phyloP scores from a whole-genome alignment of 1,140 invertebrate species.

The Steinernema feltiae region DNA sequence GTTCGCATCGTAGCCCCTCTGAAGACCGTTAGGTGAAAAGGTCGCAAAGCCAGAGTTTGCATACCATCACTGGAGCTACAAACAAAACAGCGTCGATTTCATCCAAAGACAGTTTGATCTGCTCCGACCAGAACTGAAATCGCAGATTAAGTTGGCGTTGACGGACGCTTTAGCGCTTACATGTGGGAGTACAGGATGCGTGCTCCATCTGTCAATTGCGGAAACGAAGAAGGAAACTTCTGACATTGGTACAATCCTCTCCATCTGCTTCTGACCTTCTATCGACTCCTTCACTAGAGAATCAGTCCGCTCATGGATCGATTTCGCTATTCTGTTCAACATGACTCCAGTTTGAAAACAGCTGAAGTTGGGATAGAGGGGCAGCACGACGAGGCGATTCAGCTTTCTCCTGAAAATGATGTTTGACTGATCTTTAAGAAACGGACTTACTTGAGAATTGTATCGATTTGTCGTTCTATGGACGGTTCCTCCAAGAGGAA shows the following conservation, averaged over 20 bases:
- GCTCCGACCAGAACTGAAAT: slow-evolving; percentile 35
- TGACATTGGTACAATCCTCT: slow-evolving; percentile 20
- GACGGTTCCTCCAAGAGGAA: slow-evolving; percentile 26
- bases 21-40: background rate
- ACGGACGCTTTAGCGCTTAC: slow-evolving; percentile 15
- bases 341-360: slow-evolving; percentile 23
- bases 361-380: slow-evolving; percentile 29
- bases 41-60: background rate
- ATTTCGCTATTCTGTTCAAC: slow-evolving; percentile 14
- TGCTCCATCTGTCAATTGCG: slow-evolving; percentile 10
- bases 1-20: slow-evolving; percentile 9
- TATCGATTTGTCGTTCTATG: slow-evolving; percentile 22
- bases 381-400: slow-evolving; percentile 23
- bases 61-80: slow-evolving; percentile 21
- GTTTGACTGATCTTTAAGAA: background rate
- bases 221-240: slow-evolving; percentile 35
- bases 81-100: slow-evolving; percentile 32
- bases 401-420: slow-evolving; percentile 32
- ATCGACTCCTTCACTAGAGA: slow-evolving; percentile 7
- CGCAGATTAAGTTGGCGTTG: background rate
- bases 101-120: slow-evolving; percentile 11
- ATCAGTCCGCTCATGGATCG: background rate
- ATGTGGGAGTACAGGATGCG: slow-evolving; percentile 23
- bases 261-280: slow-evolving; percentile 16
- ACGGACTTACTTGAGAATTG: slow-evolving; percentile 25